Conservation (phyloP, 2,113 vertebrate species). For the Oncorhynchus clarkii region DNA sequence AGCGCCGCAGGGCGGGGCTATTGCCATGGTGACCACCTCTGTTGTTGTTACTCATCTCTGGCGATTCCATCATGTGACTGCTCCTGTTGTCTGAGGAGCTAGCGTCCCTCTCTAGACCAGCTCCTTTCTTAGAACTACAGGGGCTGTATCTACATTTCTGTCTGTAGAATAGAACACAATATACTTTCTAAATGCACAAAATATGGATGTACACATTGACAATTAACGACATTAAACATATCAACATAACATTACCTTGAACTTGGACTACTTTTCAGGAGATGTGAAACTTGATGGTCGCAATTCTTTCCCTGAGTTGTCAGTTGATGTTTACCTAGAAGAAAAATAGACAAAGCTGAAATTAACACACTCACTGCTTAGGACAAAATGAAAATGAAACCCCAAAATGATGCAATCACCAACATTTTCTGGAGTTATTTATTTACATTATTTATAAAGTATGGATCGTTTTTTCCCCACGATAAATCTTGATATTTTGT, state of each 20-base stretch:
- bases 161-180: slow-evolving; percentile 38
- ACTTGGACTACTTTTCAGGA: slow-evolving; percentile 76
- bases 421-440: neutral
- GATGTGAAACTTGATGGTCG: slow-evolving; percentile 68
- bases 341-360: neutral
- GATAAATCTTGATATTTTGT: neutral
- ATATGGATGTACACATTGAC: neutral
- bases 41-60: slow-evolving; percentile 46
- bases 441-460: neutral
- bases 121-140: slow-evolving; percentile 56
- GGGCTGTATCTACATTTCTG: slow-evolving; percentile 67
- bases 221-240: neutral
- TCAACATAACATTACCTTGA: slow-evolving; percentile 69
- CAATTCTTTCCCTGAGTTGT: slow-evolving; percentile 74
- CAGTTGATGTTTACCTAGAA: slow-evolving; percentile 67
- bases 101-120: slow-evolving; percentile 56
- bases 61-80: slow-evolving; percentile 51
- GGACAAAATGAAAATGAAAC: neutral
- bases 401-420: neutral
- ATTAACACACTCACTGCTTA: neutral
- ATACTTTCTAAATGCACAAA: neutral
- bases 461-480: neutral
- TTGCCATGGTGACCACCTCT: slow-evolving; percentile 50
- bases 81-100: slow-evolving; percentile 40
- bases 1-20: slow-evolving; percentile 53